Evolutionary conservation across 1,140 invertebrate genomes (phyloP), one percentile per base, ranked within the genome.

Genomic region (Drosophila subpulchrella): DNA sequence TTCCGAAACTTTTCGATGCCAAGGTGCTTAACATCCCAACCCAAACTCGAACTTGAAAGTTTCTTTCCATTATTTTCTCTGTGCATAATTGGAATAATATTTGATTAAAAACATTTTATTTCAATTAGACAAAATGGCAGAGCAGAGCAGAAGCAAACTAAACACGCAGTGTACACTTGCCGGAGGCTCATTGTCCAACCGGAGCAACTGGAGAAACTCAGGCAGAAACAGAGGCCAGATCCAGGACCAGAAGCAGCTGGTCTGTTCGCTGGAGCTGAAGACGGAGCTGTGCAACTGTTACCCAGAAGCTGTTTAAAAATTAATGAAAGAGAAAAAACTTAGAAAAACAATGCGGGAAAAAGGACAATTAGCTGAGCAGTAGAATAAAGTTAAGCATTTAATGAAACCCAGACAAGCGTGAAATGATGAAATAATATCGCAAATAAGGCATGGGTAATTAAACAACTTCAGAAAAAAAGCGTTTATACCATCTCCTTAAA

Each of bases 81-180:
- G 73, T 66, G 73, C 50, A 74, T 89, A 89, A 89, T 89, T 89
- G 82, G 80, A 89, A 89, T 89, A 89, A 89, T 84, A 89, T 89
- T 89, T 84, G 70, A 84, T 78, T 84, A 72, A 65, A 77, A 89
- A 89, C 80, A 88, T 89, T 89, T 89, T 89, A 89, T 89, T 89
- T 89, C 85, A 89, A 89, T 89, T 90, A 81, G 65, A 74, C 68
- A 63, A 76, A 59, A 59, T 71, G 58, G 63, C 61, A 71, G 56
- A 55, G 58, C 54, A 66, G 27, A 32, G 34, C 11, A 13, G 36
- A 48, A 41, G 36, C 32, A 41, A 83, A 79, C 75, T 79, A 71
- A 83, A 75, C 81, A 83, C 71, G 32, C 75, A 75, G 80, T 58
- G 79, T 75, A 68, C 75, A 68, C 61, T 61, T 65, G 82, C 71